phyloP scores from a whole-genome alignment of 2,797 vertebrate species.

The Pristis pectinata region DNA sequence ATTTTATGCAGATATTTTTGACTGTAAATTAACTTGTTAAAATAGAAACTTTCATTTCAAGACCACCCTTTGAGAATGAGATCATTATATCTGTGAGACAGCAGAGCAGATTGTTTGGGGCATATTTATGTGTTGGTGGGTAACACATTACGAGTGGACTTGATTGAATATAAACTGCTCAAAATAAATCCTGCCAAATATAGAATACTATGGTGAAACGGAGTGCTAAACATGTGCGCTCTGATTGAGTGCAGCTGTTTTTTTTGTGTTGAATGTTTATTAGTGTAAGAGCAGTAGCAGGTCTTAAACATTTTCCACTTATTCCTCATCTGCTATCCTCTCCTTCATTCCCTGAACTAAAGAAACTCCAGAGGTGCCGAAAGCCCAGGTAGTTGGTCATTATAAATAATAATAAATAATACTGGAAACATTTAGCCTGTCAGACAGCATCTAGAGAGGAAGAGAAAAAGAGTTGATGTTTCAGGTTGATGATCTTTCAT shows the following conservation, averaged over 20 bases:
- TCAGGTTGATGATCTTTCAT: too few species aligned
- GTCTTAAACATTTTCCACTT: neutral
- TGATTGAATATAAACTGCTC: neutral
- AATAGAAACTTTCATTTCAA: neutral
- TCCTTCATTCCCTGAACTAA: neutral
- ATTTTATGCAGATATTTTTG: neutral
- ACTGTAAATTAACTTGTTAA: neutral
- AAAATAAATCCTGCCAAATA: neutral
- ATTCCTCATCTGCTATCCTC: neutral
- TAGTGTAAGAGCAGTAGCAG: neutral
- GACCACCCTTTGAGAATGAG: neutral
- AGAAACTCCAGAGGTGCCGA: neutral
- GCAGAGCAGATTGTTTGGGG: neutral
- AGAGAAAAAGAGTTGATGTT: too few species aligned
- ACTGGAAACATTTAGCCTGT: too few species aligned
- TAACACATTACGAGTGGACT: neutral
- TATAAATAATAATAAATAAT: neutral
- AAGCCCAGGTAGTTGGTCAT: neutral
- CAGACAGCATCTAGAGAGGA: too few species aligned
- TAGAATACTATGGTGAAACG: neutral
- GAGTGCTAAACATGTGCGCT: too few species aligned
- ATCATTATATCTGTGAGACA: neutral
- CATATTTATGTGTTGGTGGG: neutral
- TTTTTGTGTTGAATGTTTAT: neutral
- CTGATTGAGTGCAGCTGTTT: conserved; percentile 1